Base-by-base conservation (phyloP, 92 coral and sea anemone species). In the Scolanthus callimorphus region DNA sequence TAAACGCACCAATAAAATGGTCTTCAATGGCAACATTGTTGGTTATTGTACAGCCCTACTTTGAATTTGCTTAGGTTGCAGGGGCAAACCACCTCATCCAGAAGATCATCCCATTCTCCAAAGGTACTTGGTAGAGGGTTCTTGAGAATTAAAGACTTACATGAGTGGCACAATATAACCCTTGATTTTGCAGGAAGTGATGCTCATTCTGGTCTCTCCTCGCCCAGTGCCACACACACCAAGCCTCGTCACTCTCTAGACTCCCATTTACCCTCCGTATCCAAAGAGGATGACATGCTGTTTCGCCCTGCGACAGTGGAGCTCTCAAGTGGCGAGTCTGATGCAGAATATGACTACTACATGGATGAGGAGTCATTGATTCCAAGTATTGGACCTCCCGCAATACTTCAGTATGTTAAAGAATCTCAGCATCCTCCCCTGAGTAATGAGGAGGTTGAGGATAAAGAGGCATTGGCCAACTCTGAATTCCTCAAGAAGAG, bases 331-430 rank as follows among this genome's bases (percentile, higher is more conserved):
- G 88, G 96, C 62, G 74, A 78, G 50, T 85, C 96, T 29, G 98
- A 92, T 9, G 90, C 75, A 25, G 88, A 80, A 27, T 78, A 57
- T 1, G 79, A 62, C 20, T 76, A 72, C 26, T 48, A 67, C 0
- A 28, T 71, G 31, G 83, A 84, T 38, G 82, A 74, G 22, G 83
- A 79, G 27, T 64, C 78, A 21, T 58, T 88, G 27, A 76, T 92
- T 11, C 98, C 98, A 49, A 92, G 98, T 51, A 84, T 92, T 11
- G 98, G 98, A 3, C 98, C 98, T 17, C 98, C 98, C 4, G 75
- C 91, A n/a, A 89, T 92, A 48, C 83, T 92, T 19, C 98, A 92
- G 74, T 92, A 92, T 45, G 60, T 88, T 39, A 92, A 88, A 45
- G 98, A 92, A 60, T 92, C 98, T 1, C 89, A 81, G 26, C 85